phyloP scores from a whole-genome alignment of 2,888 invertebrate genomes.

The Pristionchus entomophagus region DNA sequence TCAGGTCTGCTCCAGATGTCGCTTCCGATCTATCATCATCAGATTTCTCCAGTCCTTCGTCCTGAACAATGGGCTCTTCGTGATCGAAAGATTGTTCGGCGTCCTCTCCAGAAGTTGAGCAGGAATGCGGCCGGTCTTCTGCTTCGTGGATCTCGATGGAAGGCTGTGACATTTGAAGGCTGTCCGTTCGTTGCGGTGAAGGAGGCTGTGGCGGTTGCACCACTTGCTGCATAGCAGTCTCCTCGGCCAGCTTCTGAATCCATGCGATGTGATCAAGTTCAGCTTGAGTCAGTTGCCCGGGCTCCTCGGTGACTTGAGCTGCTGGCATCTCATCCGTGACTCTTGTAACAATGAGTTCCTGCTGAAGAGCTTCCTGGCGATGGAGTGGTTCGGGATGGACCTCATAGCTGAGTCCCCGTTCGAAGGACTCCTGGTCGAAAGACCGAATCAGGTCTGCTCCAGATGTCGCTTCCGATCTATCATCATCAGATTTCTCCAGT shows the following conservation, averaged over 20 bases:
- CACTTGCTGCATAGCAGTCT: neutral
- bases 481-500: neutral
- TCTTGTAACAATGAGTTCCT: neutral
- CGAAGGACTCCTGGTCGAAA: neutral
- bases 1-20: neutral
- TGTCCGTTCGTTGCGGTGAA: neutral
- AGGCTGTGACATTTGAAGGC: neutral
- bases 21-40: neutral
- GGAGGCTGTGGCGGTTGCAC: neutral
- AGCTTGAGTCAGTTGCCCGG: neutral
- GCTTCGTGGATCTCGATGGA: neutral
- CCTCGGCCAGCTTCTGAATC: neutral
- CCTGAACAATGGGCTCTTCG: neutral
- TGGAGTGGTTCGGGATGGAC: neutral
- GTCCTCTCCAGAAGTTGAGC: neutral
- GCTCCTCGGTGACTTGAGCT: constrained; percentile 11
- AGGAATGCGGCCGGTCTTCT: neutral
- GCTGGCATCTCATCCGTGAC: too few species aligned
- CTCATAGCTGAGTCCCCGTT: neutral
- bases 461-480: neutral
- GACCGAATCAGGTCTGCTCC: neutral
- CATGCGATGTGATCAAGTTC: neutral
- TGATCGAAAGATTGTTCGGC: neutral
- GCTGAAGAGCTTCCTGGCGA: neutral
- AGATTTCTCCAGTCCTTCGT: neutral